Evolutionary conservation across 2,113 vertebrate genomes (phyloP).

Genomic region (Ctenomys sociabilis): DNA sequence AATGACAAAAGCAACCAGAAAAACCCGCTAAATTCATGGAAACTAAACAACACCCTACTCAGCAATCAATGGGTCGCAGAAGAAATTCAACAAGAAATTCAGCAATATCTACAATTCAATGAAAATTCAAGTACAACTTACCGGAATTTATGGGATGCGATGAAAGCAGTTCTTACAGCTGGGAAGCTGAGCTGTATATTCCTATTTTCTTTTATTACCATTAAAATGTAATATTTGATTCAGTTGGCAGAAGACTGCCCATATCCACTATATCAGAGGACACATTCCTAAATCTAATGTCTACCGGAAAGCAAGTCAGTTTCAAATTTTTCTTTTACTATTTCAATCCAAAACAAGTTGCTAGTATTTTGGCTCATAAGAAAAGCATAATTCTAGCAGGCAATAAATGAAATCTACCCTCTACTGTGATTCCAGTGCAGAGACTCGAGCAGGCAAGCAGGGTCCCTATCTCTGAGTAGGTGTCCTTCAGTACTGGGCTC

Average conservation of each 20-base stretch:
- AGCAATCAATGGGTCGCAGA: too few relatives aligned
- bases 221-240: slow-evolving; percentile 14
- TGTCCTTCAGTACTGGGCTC: too few relatives aligned
- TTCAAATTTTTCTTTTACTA: neutral
- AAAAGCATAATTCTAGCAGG: neutral
- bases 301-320: neutral
- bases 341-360: neutral
- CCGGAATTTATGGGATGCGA: too few relatives aligned
- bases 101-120: too few relatives aligned
- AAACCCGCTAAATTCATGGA: too few relatives aligned
- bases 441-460: too few relatives aligned
- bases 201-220: neutral
- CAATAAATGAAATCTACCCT: neutral
- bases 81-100: too few relatives aligned
- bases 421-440: neutral
- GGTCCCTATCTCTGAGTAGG: fast-evolving
- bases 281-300: neutral
- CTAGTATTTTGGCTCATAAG: neutral
- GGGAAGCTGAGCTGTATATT: neutral
- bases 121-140: too few relatives aligned
- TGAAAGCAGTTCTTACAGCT: too few relatives aligned
- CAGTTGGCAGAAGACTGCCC: neutral
- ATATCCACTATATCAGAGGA: neutral
- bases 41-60: too few relatives aligned
- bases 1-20: too few relatives aligned